These are phyloP conservation scores for Bubo bubo DNA, from an alignment of 2,113 vertebrate genomes.

Conservation along the genomic window DNA sequence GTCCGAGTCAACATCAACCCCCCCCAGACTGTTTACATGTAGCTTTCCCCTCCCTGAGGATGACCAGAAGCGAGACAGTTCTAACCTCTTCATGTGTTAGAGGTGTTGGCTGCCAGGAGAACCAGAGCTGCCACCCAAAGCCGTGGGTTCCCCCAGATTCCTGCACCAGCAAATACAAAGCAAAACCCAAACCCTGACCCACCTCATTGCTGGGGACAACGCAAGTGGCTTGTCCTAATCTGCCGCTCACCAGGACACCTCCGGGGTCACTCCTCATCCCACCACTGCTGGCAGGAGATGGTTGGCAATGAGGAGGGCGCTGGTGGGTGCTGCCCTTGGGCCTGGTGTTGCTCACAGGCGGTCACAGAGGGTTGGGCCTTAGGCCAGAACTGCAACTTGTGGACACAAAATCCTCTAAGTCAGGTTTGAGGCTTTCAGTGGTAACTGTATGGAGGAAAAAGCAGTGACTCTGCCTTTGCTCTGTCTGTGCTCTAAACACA, in stretches of 20 bases:
- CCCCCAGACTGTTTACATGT: neutral
- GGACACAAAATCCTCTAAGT: neutral
- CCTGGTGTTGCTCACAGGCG: neutral
- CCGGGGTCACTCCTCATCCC: neutral
- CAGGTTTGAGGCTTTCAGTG: neutral
- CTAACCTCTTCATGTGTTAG: neutral
- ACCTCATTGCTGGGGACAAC: neutral
- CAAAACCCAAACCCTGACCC: neutral
- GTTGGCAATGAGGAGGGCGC: neutral
- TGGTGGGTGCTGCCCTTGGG: neutral
- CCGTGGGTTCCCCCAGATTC: accelerated
- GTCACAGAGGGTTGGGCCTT: neutral
- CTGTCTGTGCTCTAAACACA: neutral
- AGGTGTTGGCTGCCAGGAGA: neutral
- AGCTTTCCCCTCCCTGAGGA: neutral
- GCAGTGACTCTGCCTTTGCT: neutral
- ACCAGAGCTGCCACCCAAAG: neutral
- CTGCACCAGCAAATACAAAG: neutral
- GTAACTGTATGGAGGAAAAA: neutral
- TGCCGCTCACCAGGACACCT: neutral
- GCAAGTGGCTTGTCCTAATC: neutral
- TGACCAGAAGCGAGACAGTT: neutral
- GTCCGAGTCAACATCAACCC: neutral
- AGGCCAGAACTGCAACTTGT: neutral
- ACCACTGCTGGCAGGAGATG: neutral